Conservation (phyloP, 2,888 invertebrate genomes). For the Cantharis rustica region DNA sequence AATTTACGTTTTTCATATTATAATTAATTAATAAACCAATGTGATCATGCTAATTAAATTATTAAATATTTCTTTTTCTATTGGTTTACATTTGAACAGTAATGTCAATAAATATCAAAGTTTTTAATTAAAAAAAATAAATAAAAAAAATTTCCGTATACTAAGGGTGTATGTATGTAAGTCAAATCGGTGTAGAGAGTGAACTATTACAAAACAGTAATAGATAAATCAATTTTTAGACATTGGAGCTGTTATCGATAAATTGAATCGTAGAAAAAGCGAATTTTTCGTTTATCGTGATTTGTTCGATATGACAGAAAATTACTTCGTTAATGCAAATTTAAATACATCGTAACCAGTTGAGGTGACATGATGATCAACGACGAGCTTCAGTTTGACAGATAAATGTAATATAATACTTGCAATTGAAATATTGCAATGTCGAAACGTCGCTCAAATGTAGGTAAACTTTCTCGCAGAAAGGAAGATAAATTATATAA, state of each 20-base stretch:
- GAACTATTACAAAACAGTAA: too few relatives aligned
- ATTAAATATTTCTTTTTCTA: too few relatives aligned
- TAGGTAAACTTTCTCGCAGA: conserved; percentile 12
- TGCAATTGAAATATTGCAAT: conserved; percentile 23
- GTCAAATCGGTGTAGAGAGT: too few relatives aligned
- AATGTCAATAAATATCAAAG: too few relatives aligned
- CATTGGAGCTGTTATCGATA: not conserved
- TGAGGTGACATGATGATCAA: conserved; percentile 21
- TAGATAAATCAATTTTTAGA: not conserved
- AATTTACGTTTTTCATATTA: too few relatives aligned
- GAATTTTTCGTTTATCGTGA: conserved; percentile 9
- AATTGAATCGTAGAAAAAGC: not conserved
- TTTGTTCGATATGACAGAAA: conserved; percentile 15
- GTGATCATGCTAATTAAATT: too few relatives aligned
- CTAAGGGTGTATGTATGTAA: too few relatives aligned
- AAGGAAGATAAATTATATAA: conserved; percentile 16
- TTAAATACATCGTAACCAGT: conserved; percentile 16
- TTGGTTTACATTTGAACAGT: too few relatives aligned
- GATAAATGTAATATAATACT: conserved; percentile 18
- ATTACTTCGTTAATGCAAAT: conserved; percentile 14
- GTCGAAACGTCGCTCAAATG: conserved; percentile 20
- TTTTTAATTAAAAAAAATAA: too few relatives aligned
- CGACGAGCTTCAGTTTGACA: conserved; percentile 17
- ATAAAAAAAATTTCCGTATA: too few relatives aligned
- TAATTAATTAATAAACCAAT: too few relatives aligned